These are phyloP conservation scores for Epizoanthus illoricatus DNA, from an alignment of 92 coral and sea anemone genomes.

Conservation along the genomic window DNA sequence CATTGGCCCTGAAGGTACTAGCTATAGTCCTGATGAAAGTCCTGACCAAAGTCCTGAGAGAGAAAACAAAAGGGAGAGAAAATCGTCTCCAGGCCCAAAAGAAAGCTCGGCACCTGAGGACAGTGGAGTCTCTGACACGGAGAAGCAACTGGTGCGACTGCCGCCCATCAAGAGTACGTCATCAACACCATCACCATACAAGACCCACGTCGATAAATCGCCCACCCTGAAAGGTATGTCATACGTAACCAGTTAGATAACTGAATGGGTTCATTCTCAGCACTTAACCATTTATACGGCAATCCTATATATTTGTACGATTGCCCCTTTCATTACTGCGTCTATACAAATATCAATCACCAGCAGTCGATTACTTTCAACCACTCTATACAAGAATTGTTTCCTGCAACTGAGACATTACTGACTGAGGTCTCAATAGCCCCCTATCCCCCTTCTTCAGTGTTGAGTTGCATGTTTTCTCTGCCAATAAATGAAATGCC, in stretches of 20 bases:
- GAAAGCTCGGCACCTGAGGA: constrained; percentile 1
- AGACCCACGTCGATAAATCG: constrained; percentile 16
- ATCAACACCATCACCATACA: constrained; percentile 26
- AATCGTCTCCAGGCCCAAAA: not conserved
- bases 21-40: constrained; percentile 19
- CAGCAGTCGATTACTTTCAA: too few species aligned
- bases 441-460: too few species aligned
- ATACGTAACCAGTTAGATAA: not conserved
- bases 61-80: not conserved
- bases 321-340: too few species aligned
- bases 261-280: too few species aligned
- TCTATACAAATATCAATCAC: too few species aligned
- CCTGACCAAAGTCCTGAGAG: constrained; percentile 12
- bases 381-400: too few species aligned
- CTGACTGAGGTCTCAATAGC: too few species aligned
- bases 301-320: too few species aligned
- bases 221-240: constrained; percentile 29
- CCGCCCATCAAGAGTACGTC: constrained; percentile 29
- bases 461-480: too few species aligned
- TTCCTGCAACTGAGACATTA: too few species aligned
- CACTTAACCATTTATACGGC: too few species aligned
- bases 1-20: constrained; percentile 58
- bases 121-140: constrained; percentile 17
- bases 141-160: constrained; percentile 15
- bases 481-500: too few species aligned